phyloP scores from a whole-genome alignment of 2,888 invertebrate species.

The Pseudococcus viburni region DNA sequence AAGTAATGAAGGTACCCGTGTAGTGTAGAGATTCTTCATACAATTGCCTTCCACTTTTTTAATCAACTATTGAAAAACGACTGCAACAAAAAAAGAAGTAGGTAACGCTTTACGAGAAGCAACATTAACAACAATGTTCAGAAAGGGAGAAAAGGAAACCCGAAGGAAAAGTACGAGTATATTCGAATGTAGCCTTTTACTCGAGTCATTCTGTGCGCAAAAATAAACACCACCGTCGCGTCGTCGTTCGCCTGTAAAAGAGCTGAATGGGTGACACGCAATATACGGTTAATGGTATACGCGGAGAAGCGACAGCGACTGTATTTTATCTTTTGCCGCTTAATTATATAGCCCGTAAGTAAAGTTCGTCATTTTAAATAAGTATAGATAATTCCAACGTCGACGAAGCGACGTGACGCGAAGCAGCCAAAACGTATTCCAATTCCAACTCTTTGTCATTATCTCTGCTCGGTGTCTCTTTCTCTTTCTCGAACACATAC shows the following conservation, averaged over 20 bases:
- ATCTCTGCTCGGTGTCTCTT: not conserved
- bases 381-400: conserved; percentile 13
- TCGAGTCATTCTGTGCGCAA: not conserved
- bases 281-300: not conserved
- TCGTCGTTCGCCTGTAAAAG: not conserved
- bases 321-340: conserved; percentile 27
- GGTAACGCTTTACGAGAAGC: not conserved
- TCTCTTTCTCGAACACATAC: not conserved
- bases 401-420: not conserved
- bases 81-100: not conserved
- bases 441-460: conserved; percentile 12
- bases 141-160: not conserved
- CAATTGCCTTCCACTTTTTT: not conserved
- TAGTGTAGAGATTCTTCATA: not conserved
- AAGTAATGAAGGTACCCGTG: too few relatives aligned
- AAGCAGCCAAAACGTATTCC: not conserved
- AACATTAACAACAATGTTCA: not conserved
- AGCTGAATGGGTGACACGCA: not conserved
- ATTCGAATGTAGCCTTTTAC: not conserved
- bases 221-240: not conserved
- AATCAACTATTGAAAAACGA: conserved; percentile 21
- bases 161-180: not conserved
- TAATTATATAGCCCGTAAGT: conserved; percentile 27
- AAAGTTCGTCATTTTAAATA: conserved; percentile 17
- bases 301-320: not conserved